Base-by-base conservation (phyloP, 1,140 invertebrate genomes). In the Bicyclus anynana region DNA sequence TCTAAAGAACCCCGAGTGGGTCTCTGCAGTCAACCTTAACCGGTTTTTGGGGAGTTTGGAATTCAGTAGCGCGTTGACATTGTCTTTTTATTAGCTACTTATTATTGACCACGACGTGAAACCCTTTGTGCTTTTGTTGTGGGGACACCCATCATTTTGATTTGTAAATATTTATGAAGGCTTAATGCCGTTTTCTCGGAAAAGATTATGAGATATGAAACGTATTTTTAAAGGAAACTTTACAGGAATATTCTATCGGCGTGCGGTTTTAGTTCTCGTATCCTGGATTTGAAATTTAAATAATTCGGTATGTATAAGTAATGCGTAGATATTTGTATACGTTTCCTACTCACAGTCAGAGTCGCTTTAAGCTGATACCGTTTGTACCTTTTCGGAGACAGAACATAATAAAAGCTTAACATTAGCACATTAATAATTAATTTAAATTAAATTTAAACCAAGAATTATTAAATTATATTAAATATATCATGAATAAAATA, bases 21-120 rank as follows among this genome's bases (percentile, higher is more conserved):
- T 35, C 38, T 23, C 38, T 57, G 29, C 48, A 59, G 56, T 59
- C 59, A 49, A 27, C 47, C 55, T 62, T 65, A 53, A 59, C 65
- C 47, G 59, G 54, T 67, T 69, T 70, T 69, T 67, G 33, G 60
- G 59, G 51, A 62, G 53, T 65, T 64, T 61, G 70, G 77, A 78
- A 82, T 81, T 71, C 81, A 71, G 79, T 80, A 84, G 81, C 79
- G 64, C 64, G 72, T 75, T 77, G 77, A 80, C 77, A 82, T 74
- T 76, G 74, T 82, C 65, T 69, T 79, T 84, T 78, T 80, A 75
- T 72, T 69, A 59, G 57, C 65, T 62, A 63, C 63, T 76, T 80
- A 79, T 72, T 80, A 72, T 73, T 72, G 67, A 65, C 65, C 65
- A 44, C 62, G 57, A 55, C 63, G 68, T 76, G 68, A 49, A 67